Evolutionary conservation across 2,797 vertebrate genomes (phyloP).

Genomic region (Sebastes wilsoni): DNA sequence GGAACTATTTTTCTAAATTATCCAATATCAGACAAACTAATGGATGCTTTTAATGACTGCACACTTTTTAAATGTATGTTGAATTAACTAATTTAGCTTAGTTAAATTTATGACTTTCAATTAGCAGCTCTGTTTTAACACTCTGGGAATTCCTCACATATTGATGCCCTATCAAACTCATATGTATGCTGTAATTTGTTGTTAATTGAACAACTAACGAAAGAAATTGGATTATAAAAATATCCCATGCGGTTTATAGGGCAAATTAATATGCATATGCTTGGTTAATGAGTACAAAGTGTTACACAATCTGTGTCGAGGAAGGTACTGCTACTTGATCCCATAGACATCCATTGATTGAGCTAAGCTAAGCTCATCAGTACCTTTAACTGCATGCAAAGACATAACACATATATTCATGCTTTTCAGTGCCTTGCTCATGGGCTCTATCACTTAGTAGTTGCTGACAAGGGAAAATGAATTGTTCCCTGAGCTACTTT

Average conservation of each 20-base stretch:
- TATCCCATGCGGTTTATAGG: neutral
- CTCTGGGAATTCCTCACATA: neutral
- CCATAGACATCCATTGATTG: neutral
- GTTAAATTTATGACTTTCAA: fast-evolving
- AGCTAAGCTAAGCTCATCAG: neutral
- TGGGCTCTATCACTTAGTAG: no score
- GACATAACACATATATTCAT: no score
- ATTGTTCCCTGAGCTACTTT: neutral
- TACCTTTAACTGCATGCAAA: neutral
- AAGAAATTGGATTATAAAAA: neutral
- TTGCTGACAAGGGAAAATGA: neutral
- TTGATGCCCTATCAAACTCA: neutral
- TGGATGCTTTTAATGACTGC: neutral
- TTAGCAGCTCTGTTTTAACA: no score
- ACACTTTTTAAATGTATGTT: neutral
- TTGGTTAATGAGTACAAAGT: neutral
- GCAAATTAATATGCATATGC: neutral
- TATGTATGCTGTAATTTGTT: neutral
- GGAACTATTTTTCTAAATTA: neutral
- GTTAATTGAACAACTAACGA: neutral
- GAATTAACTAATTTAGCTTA: neutral
- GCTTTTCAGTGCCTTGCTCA: no score
- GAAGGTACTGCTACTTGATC: neutral
- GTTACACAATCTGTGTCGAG: neutral
- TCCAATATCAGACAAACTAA: neutral